phyloP scores from a whole-genome alignment of 2,113 vertebrate species.

The Lagopus muta region DNA sequence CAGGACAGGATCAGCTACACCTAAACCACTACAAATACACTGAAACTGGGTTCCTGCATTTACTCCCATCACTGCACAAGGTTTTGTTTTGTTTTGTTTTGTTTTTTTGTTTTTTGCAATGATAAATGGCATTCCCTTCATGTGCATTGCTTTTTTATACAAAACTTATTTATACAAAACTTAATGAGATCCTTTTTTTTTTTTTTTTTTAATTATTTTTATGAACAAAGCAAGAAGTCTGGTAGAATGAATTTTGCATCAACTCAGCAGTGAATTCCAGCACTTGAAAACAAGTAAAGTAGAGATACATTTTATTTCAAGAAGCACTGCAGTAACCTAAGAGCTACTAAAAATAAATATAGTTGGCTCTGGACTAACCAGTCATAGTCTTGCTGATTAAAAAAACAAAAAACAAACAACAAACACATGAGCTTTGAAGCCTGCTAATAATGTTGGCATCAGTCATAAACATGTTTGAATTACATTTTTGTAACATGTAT shows the following conservation, averaged over 20 bases:
- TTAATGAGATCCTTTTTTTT: neutral
- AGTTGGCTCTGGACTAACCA: neutral
- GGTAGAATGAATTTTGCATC: neutral
- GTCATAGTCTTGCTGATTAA: neutral
- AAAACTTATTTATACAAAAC: neutral
- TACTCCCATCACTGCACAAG: neutral
- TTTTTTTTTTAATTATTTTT: neutral
- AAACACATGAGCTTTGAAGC: neutral
- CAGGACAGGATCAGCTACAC: neutral
- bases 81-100: no score
- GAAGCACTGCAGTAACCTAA: neutral
- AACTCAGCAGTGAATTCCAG: neutral
- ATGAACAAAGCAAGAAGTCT: neutral
- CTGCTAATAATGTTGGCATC: neutral
- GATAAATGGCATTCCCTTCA: neutral
- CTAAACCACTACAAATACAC: neutral
- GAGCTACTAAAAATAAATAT: neutral
- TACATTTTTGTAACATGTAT: no score
- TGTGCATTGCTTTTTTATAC: neutral
- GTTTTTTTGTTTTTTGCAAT: neutral
- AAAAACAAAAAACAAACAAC: neutral
- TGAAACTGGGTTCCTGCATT: neutral
- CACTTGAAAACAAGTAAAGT: neutral
- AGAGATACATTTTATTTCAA: neutral
- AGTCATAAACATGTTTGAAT: neutral